Conservation (phyloP, 2,888 invertebrate species). For the Ethmia dodecea region DNA sequence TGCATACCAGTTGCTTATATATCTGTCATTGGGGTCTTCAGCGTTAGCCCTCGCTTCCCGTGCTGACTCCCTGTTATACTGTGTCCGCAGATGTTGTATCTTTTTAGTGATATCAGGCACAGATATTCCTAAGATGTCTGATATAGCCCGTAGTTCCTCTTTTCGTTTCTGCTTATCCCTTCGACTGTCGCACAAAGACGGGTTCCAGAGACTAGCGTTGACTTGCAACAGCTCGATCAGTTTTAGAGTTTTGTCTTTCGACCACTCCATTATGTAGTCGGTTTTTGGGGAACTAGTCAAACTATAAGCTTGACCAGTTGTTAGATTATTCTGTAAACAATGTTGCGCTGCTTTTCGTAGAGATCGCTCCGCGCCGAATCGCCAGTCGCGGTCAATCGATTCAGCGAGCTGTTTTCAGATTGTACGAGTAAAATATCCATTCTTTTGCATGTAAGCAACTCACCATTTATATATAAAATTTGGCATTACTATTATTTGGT, state of each 20-base stretch:
- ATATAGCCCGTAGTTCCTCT: slow-evolving; percentile 58
- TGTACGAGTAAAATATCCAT: too few species aligned
- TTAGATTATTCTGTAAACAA: slow-evolving; percentile 37
- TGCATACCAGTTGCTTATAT: slow-evolving; percentile 73
- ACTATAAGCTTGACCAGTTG: slow-evolving; percentile 35
- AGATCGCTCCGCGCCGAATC: too few species aligned
- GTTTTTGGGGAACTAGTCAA: background rate
- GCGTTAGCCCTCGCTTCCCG: slow-evolving; percentile 67
- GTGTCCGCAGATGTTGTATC: slow-evolving; percentile 78
- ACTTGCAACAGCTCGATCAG: slow-evolving; percentile 63
- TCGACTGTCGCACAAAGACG: slow-evolving; percentile 57
- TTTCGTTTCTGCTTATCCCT: slow-evolving; percentile 66
- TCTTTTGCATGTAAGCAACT: too few species aligned
- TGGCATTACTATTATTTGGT: too few species aligned
- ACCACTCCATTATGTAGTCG: slow-evolving; percentile 62
- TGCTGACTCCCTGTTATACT: slow-evolving; percentile 78
- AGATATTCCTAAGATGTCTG: slow-evolving; percentile 50
- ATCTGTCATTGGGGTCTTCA: slow-evolving; percentile 74
- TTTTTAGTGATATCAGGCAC: slow-evolving; percentile 76
- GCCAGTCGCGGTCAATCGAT: too few species aligned
- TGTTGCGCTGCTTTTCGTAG: too few species aligned
- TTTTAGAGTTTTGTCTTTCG: slow-evolving; percentile 66
- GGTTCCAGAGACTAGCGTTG: slow-evolving; percentile 62
- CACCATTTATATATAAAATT: too few species aligned
- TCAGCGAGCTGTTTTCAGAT: too few species aligned